Base-by-base conservation (phyloP, 2,888 invertebrate species). In the Steromphala cineraria region DNA sequence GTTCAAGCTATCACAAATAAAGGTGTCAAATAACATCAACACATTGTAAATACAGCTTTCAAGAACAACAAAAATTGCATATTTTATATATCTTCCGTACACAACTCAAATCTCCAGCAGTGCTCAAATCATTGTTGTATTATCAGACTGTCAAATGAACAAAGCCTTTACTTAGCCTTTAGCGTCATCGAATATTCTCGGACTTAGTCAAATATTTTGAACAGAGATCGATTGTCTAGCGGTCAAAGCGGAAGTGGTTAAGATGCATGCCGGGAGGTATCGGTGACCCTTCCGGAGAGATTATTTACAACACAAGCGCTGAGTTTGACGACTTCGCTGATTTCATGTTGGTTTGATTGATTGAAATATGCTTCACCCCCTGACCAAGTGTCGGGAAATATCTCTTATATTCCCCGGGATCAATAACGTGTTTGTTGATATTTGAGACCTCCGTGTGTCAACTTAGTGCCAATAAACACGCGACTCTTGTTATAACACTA, bases 341-440 rank as follows among this genome's bases (percentile, higher is more conserved):
- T 71, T 71, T 36, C 40, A 36, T 56, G 56, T 56, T 71, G 71
- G n/a, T 71, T 71, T 31, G 71, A 71, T 71, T 71, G 71, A 71
- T 40, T 40, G 71, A 71, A 71, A 31, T 71, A 71, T 40, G 71
- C 36, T 40, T 15, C 40, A 36, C 71, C 31, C 17, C 17, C 19
- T 31, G 17, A 5, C 19, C 19, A 15, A 17, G 19, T 19, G 10
- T 31, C 19, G 19, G 15, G 36, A 71, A 71, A 40, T 71, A 40
- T 71, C 31, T 31, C 40, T 36, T n/a, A 71, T 71, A 31, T 71
- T 36, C 71, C 28, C 28, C 40, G n/a, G 19, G 19, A 71, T 36
- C 24, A 71, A 40, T 71, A 36, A 71, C 15, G 40, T 36, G 19
- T 10, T 19, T 71, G 71, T 71, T 36, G 31, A 40, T n/a, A 71